Base-by-base conservation (phyloP, 1,140 invertebrate species). In the Ladona fulva region DNA sequence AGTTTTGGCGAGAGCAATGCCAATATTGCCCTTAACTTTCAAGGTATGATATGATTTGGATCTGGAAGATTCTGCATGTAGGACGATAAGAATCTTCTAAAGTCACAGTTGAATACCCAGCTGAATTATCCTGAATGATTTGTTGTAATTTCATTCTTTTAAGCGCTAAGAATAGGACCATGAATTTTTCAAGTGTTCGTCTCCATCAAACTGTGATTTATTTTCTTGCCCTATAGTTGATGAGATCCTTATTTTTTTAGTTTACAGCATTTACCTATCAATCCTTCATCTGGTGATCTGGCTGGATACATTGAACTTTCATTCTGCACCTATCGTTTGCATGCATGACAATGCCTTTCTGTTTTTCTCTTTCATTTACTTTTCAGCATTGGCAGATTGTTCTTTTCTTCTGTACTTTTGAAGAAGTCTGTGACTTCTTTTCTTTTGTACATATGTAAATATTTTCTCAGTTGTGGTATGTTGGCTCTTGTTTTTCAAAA, bases 21-120 rank as follows among this genome's bases (percentile, higher is more conserved):
- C 81, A 99, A 99, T 89, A 99, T 99, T 88, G 95, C 97, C 81
- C 92, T 99, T 81, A 99, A 99, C 87, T 98, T 99, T 89, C 95
- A 97, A 95, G 96, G 95, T 96, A 95, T 89, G 87, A 66, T 66
- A 66, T 66, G 12, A 66, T 66, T 66, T 66, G n/a, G 52, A 66
- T 66, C 52, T 66, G 52, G 52, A 66, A 66, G 52, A 66, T 22
- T 19, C 52, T 66, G 52, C 52, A 66, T 66, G 52, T 66, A 66
- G 52, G 52, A 66, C 52, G 16, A 66, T 66, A 66, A 66, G 52
- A 66, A 66, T 66, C 52, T 66, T 66, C 52, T 66, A 16, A 66
- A 66, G 3, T 66, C 52, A 66, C 52, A 66, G 52, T 66, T 66
- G 52, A 16, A 66, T 6, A 19, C 3, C 52, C 52, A 66, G 52